phyloP scores from a whole-genome alignment of 1,140 invertebrate species.

The Drosophila sturtevanti region DNA sequence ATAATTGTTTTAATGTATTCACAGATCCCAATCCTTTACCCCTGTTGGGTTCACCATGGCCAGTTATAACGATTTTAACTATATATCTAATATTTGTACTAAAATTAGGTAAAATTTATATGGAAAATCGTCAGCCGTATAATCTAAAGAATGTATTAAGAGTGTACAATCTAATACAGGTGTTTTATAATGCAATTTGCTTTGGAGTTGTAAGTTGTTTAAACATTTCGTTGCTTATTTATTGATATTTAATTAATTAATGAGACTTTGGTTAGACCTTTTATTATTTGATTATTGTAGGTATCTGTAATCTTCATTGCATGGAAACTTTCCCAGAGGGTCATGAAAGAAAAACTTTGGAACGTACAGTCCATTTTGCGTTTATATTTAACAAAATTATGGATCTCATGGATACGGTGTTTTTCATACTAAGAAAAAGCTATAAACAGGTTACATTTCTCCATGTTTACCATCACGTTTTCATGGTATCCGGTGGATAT shows the following conservation, averaged over 20 bases:
- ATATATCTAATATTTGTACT: constrained; percentile 58
- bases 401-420: constrained; percentile 89
- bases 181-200: constrained; percentile 47
- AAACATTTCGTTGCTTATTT: not conserved
- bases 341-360: constrained; percentile 46
- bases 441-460: constrained; percentile 91
- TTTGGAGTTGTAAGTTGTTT: constrained; percentile 43
- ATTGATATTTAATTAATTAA: not conserved
- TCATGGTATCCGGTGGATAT: constrained; percentile 36
- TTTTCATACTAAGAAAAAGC: constrained; percentile 94
- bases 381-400: constrained; percentile 72
- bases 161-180: constrained; percentile 55
- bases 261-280: constrained; percentile 24
- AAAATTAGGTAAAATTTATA: constrained; percentile 51
- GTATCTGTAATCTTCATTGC: constrained; percentile 53
- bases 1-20: not conserved
- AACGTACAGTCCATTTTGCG: constrained; percentile 43
- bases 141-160: constrained; percentile 37
- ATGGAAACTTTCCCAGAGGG: constrained; percentile 52
- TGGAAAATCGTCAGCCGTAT: constrained; percentile 55
- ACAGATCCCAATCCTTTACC: constrained; percentile 53
- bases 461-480: constrained; percentile 93
- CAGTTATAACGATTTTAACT: constrained; percentile 30
- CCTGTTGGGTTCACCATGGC: constrained; percentile 47
- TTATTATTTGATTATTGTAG: constrained; percentile 45